These are phyloP conservation scores for Xanthostigma xanthostigma DNA, from an alignment of 2,888 invertebrate genomes.

Conservation along the genomic window DNA sequence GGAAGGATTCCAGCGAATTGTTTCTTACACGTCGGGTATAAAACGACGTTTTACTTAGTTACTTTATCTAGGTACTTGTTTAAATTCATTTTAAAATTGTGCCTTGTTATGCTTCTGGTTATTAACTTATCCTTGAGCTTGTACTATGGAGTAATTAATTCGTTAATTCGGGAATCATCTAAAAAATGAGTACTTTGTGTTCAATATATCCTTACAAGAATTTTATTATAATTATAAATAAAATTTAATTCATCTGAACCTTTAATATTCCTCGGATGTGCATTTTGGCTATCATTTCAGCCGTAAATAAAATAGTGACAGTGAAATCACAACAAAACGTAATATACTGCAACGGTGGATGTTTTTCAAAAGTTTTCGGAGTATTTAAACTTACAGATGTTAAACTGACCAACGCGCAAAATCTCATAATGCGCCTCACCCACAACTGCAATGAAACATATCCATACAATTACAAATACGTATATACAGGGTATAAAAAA, in stretches of 20 bases:
- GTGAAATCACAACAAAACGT: conserved; percentile 83
- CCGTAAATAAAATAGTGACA: conserved; percentile 86
- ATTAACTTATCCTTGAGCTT: neutral
- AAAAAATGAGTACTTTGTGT: no score
- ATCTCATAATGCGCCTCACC: conserved; percentile 74
- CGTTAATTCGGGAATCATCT: neutral
- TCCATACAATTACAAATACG: neutral
- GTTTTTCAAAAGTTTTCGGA: conserved; percentile 85
- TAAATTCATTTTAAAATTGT: no score
- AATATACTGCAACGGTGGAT: conserved; percentile 73
- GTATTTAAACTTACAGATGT: conserved; percentile 96
- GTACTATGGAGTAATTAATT: neutral
- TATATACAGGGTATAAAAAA: neutral
- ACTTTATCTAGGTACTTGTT: no score
- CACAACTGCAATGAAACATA: conserved; percentile 48
- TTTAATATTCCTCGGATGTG: conserved; percentile 83
- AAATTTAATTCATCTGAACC: conserved; percentile 30
- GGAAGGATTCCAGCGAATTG: no score
- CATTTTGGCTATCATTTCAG: conserved; percentile 99
- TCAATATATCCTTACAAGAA: no score
- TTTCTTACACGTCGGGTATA: no score
- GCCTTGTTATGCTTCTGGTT: no score
- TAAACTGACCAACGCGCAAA: conserved; percentile 84
- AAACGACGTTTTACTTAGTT: no score
- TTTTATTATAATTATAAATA: no score